These are phyloP conservation scores for Coenonympha glycerion DNA, from an alignment of 2,888 invertebrate genomes.

Conservation along the genomic window DNA sequence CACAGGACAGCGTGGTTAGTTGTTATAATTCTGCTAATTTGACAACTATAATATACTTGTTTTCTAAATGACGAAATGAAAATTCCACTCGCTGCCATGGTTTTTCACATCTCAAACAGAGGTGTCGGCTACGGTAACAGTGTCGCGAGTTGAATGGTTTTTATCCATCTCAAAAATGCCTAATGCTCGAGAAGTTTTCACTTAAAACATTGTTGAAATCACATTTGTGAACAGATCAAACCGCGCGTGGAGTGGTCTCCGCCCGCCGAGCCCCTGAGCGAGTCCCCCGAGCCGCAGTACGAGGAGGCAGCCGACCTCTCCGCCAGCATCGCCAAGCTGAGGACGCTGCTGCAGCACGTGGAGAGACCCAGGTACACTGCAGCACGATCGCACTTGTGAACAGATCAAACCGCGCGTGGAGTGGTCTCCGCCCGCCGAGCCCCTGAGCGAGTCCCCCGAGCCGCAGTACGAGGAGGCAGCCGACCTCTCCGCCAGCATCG, in stretches of 20 bases:
- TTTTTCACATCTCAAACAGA: not conserved
- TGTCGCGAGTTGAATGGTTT: no score
- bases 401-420: constrained; percentile 7
- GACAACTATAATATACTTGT: no score
- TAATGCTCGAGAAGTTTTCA: no score
- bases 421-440: constrained; percentile 16
- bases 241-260: constrained; percentile 15
- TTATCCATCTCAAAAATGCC: not conserved
- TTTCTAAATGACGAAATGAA: no score
- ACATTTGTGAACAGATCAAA: constrained; percentile 6
- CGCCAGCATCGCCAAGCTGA: constrained; percentile 81
- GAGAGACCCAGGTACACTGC: constrained; percentile 36
- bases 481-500: constrained; percentile 83
- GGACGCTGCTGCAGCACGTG: constrained; percentile 78
- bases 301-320: constrained; percentile 84
- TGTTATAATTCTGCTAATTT: no score
- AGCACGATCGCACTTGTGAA: no score
- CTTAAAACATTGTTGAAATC: no score
- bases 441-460: constrained; percentile 74
- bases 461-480: constrained; percentile 85
- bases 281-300: constrained; percentile 82
- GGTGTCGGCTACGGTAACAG: not conserved
- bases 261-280: constrained; percentile 35
- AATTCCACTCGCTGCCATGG: no score
- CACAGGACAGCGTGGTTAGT: constrained; percentile 66